Evolutionary conservation across 2,113 vertebrate genomes (phyloP).

Genomic region (Gambusia affinis): DNA sequence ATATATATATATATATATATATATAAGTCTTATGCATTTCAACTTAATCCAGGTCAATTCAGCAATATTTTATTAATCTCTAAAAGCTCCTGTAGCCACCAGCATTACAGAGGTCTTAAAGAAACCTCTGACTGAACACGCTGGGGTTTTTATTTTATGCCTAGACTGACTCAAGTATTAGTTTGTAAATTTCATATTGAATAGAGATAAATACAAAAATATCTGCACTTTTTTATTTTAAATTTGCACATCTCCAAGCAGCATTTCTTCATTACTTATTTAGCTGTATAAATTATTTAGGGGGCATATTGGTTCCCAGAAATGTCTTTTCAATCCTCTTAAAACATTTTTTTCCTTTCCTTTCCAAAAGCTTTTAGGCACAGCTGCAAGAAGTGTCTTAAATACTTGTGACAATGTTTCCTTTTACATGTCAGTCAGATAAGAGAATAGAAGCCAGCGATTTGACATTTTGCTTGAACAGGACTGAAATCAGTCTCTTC

Average conservation of each 20-base stretch:
- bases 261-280: conserved; percentile 3
- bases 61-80: too few species aligned
- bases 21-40: too few species aligned
- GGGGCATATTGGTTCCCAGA: conserved; percentile 13
- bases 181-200: too few species aligned
- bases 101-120: too few species aligned
- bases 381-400: conserved; percentile 31
- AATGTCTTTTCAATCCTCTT: not conserved
- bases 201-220: too few species aligned
- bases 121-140: too few species aligned
- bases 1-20: too few species aligned
- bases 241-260: not conserved
- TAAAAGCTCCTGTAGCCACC: too few species aligned
- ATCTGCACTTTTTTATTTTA: too few species aligned
- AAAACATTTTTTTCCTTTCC: not conserved
- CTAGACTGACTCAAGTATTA: too few species aligned
- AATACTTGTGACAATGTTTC: conserved; percentile 51
- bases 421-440: conserved; percentile 59
- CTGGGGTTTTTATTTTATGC: too few species aligned
- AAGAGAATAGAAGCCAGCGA: conserved; percentile 51
- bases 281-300: conserved; percentile 29
- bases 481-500: conserved; percentile 60
- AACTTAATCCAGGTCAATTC: too few species aligned
- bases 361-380: conserved; percentile 18
- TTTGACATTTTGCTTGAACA: conserved; percentile 68